These are phyloP conservation scores for Melanotaenia parkinsoni DNA, from an alignment of 2,797 vertebrate genomes.

Conservation along the genomic window DNA sequence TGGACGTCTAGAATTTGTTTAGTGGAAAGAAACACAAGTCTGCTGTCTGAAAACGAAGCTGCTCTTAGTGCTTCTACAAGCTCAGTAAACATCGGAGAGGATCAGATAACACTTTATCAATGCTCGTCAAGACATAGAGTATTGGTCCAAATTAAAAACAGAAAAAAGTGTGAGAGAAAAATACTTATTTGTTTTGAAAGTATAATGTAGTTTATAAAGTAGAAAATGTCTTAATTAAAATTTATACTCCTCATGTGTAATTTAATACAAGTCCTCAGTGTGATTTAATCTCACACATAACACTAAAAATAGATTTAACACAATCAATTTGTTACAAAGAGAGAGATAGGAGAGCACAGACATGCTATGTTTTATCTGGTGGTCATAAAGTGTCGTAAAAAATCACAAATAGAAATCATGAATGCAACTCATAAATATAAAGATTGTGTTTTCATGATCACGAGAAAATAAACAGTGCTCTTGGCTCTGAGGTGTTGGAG, in stretches of 20 bases:
- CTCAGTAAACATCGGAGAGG: neutral
- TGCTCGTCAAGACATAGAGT: neutral
- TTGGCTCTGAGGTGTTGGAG: no score
- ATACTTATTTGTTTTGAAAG: no score
- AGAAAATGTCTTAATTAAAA: no score
- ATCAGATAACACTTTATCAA: neutral
- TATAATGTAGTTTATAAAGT: no score
- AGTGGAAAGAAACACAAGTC: neutral
- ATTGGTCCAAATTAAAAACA: neutral
- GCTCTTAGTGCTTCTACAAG: neutral
- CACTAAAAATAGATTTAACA: no score
- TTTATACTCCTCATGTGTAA: no score
- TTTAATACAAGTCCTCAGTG: neutral
- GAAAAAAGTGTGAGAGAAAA: neutral
- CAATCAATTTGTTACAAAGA: no score
- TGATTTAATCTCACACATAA: neutral
- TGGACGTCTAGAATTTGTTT: neutral
- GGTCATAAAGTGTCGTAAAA: no score
- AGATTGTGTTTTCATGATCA: no score
- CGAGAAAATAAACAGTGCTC: no score
- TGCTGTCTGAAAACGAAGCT: neutral
- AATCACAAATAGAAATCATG: no score
- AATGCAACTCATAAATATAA: no score
- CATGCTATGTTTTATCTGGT: neutral
- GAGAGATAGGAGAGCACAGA: neutral